Conservation (phyloP, 2,797 vertebrate genomes). For the Phoebastria nigripes region DNA sequence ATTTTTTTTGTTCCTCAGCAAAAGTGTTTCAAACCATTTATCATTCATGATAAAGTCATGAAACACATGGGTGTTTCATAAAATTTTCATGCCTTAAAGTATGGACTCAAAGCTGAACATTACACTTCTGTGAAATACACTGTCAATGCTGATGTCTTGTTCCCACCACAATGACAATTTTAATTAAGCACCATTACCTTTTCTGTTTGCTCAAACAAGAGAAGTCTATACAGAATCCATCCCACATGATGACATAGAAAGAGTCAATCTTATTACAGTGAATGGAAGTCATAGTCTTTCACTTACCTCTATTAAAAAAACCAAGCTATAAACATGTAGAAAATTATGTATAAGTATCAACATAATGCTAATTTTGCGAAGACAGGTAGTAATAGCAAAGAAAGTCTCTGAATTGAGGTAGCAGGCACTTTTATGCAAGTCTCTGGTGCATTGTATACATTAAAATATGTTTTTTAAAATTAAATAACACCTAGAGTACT, state of each 20-base stretch:
- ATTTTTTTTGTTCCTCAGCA: background rate
- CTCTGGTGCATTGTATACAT: background rate
- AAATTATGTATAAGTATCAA: background rate
- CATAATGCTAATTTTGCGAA: background rate
- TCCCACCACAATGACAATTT: background rate
- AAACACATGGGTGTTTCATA: background rate
- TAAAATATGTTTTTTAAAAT: background rate
- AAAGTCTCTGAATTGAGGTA: background rate
- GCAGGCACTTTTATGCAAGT: background rate
- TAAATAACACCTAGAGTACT: background rate
- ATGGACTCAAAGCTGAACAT: background rate
- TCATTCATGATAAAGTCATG: background rate
- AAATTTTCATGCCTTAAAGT: background rate
- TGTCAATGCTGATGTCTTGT: rapidly evolving
- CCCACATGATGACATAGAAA: background rate
- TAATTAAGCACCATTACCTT: background rate
- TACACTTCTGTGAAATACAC: background rate
- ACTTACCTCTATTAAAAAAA: background rate
- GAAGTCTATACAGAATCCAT: background rate
- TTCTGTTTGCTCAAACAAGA: background rate
- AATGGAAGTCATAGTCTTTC: background rate
- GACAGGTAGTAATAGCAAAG: background rate
- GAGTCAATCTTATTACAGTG: background rate
- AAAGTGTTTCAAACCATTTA: background rate
- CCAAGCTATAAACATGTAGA: background rate